Base-by-base conservation (phyloP, 2,113 vertebrate genomes). In the Festucalex cinctus region DNA sequence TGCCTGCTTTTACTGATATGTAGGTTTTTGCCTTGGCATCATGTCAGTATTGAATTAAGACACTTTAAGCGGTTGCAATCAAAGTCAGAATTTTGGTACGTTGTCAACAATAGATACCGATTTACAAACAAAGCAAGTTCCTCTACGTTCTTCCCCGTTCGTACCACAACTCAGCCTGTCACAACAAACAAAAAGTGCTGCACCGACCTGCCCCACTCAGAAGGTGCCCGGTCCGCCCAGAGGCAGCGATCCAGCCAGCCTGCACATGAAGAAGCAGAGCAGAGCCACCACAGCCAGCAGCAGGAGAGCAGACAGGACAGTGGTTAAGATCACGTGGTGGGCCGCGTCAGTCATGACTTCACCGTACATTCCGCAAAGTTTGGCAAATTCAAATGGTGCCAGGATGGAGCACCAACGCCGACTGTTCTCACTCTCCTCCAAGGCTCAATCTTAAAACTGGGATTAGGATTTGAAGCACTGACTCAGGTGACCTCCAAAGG, bases 211-310 rank as follows among this genome's bases (percentile, higher is more conserved):
- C 35, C 9, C 13, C 1, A 0, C n/a, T 91, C 83, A 92, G 44
- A 91, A 86, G 10, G 41, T 68, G 17, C 83, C 78, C 8, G 89
- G 90, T 59, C 90, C 79, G 36, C 85, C 88, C 39, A 83, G 24
- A 41, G 86, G 87, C 64, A 90, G 43, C 0, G 90, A 72, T 16
- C 82, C 78, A 10, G 88, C 85, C 74, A 93, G 80, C 43, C 92
- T 86, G 83, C 92, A 92, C 78, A 80, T 90, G 58, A 91, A 92
- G 80, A 67, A 92, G 71, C 91, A 93, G 9, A 93, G 84, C 58
- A 92, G 65, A 0, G 54, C 64, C 75, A 91, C 37, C 32, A 90
- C 89, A 0, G 79, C 79, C 9, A 86, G 12, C 37, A 91, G 62
- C 53, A 93, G 44, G 1, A 76, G 3, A 26, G 74, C 76, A 17